These are phyloP conservation scores for Alexandromys fortis DNA, from an alignment of 2,113 vertebrate genomes.

Conservation along the genomic window DNA sequence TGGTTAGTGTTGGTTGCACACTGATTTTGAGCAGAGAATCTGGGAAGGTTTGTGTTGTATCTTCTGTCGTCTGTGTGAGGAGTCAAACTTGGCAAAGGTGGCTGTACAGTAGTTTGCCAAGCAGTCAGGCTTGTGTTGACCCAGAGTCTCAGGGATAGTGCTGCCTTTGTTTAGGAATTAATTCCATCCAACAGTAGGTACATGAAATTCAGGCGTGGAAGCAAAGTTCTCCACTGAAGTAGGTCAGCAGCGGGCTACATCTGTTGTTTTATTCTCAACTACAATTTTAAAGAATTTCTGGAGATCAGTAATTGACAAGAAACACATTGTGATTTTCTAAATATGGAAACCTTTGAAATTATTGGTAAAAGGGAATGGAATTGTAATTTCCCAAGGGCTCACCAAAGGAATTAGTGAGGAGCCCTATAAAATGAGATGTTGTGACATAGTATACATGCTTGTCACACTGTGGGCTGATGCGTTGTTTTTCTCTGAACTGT, in stretches of 20 bases:
- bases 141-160: not conserved
- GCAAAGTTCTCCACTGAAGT: constrained; percentile 3
- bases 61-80: not conserved
- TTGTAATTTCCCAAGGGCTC: constrained; percentile 22
- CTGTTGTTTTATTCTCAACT: constrained; percentile 13
- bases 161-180: not conserved
- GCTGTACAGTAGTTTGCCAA: not conserved
- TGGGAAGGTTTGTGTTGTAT: not conserved
- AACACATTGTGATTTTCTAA: constrained; percentile 21
- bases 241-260: not conserved
- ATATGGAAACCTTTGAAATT: not conserved
- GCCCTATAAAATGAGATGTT: not conserved
- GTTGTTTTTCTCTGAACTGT: constrained; percentile 36
- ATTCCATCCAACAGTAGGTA: not conserved
- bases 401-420: constrained; percentile 11
- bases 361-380: constrained; percentile 7
- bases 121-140: not conserved
- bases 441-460: not conserved
- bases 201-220: not conserved
- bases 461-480: not conserved
- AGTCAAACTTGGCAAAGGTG: not conserved
- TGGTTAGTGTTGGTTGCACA: not conserved
- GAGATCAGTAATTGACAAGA: not conserved
- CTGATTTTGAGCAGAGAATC: constrained; percentile 17
- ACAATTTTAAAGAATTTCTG: constrained; percentile 27